These are phyloP conservation scores for Empidonax alnorum DNA, from an alignment of 2,113 vertebrate genomes.

Conservation along the genomic window DNA sequence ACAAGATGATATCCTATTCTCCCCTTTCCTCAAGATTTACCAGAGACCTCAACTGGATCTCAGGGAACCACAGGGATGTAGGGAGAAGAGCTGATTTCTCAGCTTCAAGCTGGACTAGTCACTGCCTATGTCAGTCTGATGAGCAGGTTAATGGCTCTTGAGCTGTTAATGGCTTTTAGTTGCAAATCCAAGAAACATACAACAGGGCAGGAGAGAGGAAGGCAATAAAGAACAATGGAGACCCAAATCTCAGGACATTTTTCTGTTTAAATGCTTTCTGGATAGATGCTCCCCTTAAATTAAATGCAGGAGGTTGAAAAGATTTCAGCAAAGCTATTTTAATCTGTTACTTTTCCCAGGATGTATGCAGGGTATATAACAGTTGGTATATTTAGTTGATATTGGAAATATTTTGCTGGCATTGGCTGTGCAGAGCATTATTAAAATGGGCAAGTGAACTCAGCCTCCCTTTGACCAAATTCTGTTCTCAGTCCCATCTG, in stretches of 20 bases:
- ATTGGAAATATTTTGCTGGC: background rate
- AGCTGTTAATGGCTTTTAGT: background rate
- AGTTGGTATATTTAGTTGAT: background rate
- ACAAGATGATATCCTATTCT: background rate
- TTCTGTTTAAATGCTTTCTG: background rate
- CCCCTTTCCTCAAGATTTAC: background rate
- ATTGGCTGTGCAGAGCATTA: background rate
- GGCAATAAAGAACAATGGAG: background rate
- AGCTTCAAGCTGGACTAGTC: background rate
- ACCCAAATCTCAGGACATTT: background rate
- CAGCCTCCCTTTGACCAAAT: background rate
- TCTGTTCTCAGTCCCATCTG: background rate
- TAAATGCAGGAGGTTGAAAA: background rate
- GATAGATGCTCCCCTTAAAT: background rate
- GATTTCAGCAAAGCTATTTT: background rate
- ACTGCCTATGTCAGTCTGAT: background rate
- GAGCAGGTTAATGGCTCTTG: background rate
- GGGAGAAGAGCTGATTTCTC: background rate
- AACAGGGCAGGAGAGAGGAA: background rate
- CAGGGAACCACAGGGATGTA: background rate
- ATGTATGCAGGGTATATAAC: background rate
- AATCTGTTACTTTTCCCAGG: background rate
- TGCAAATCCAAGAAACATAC: background rate
- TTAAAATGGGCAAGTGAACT: background rate
- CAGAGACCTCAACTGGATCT: background rate